phyloP scores from a whole-genome alignment of 2,888 invertebrate genomes.

The Anagyrus pseudococci region DNA sequence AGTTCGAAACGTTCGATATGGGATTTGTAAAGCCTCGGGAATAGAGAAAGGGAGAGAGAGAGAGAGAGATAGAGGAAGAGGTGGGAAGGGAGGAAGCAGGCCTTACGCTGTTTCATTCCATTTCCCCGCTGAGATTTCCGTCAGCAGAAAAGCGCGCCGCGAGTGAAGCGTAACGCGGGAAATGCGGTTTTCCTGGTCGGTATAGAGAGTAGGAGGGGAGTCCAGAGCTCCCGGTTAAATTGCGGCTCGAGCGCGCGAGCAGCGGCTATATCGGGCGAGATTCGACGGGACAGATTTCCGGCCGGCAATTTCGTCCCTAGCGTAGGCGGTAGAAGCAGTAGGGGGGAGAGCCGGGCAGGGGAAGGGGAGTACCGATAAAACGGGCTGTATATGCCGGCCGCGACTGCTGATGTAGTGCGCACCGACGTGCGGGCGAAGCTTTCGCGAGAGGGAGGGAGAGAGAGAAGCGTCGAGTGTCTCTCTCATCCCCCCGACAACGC shows the following conservation, averaged over 20 bases:
- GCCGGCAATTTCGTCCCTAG: constrained; percentile 27
- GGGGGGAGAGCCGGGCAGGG: no score
- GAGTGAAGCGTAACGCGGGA: constrained; percentile 19
- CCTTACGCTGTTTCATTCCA: constrained; percentile 29
- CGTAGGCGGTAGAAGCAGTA: constrained; percentile 9
- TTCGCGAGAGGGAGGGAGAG: no score
- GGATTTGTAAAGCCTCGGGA: constrained; percentile 18
- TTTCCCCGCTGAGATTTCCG: constrained; percentile 31
- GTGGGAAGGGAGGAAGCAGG: neutral
- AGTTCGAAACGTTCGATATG: neutral
- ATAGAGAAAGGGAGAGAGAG: constrained; percentile 13
- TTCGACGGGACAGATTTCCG: constrained; percentile 34
- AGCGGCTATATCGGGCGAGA: constrained; percentile 10
- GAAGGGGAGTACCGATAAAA: no score
- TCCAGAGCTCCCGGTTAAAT: constrained; percentile 16
- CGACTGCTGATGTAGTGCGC: no score
- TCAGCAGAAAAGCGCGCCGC: constrained; percentile 24
- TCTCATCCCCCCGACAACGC: no score
- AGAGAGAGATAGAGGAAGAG: constrained; percentile 18
- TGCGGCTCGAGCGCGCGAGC: neutral
- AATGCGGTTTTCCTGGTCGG: constrained; percentile 25
- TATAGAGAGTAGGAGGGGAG: no score
- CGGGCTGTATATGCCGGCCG: no score
- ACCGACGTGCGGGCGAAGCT: no score
- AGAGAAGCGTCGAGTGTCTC: no score